phyloP scores from a whole-genome alignment of 1,140 invertebrate genomes.

The Nephotettix cincticeps region DNA sequence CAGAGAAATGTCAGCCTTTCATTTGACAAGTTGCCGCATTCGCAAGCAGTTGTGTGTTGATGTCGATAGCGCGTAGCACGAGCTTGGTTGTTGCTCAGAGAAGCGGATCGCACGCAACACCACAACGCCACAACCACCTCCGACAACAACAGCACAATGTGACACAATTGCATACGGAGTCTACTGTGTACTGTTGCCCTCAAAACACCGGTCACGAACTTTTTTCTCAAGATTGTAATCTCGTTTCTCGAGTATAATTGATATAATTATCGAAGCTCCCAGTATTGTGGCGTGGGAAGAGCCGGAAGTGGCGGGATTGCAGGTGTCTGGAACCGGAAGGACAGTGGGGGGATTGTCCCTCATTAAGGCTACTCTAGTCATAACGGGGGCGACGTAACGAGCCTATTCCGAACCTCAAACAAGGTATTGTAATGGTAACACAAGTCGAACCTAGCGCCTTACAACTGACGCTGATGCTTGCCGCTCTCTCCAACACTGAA shows the following conservation, averaged over 20 bases:
- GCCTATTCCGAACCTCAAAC: neutral
- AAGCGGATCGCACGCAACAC: no score
- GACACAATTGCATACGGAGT: neutral
- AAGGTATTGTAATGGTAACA: neutral
- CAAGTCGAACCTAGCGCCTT: no score
- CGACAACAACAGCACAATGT: neutral
- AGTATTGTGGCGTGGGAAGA: slow-evolving; percentile 19
- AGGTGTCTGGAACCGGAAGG: slow-evolving; percentile 16
- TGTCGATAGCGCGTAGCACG: no score
- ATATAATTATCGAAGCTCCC: slow-evolving; percentile 12
- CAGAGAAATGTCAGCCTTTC: no score
- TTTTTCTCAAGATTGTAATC: slow-evolving; percentile 21
- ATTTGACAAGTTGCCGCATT: no score
- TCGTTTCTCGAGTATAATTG: neutral
- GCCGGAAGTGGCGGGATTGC: slow-evolving; percentile 16
- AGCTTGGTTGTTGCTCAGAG: no score
- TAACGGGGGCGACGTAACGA: neutral
- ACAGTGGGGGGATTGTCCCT: neutral
- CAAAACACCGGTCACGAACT: neutral
- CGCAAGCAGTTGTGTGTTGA: no score
- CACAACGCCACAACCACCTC: neutral
- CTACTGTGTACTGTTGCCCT: slow-evolving; percentile 10
- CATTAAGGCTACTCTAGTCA: neutral
- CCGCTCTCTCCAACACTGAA: no score
- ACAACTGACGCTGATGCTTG: no score